These are phyloP conservation scores for Bimastos eiseni DNA, from an alignment of 2,888 invertebrate species.

Conservation along the genomic window DNA sequence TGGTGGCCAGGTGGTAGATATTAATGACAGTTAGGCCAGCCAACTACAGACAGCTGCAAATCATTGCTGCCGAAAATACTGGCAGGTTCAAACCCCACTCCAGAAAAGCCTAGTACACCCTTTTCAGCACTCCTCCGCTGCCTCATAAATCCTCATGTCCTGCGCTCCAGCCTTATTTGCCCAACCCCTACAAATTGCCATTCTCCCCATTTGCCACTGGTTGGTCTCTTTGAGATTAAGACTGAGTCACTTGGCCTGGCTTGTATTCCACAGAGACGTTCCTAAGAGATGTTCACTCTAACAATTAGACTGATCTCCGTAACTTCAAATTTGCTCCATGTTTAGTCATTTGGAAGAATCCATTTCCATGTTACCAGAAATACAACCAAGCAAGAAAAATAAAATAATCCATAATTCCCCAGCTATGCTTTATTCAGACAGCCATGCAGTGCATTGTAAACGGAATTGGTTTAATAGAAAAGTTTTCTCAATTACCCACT, in stretches of 20 bases:
- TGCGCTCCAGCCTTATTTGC: constrained; percentile 4
- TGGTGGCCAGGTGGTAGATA: constrained; percentile 3
- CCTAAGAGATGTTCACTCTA: not conserved
- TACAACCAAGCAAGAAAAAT: not conserved
- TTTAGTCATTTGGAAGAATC: not conserved
- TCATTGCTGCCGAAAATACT: constrained; percentile 14
- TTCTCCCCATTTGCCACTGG: not conserved
- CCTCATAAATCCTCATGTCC: not conserved
- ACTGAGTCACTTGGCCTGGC: not conserved
- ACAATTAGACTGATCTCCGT: not conserved
- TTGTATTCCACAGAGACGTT: not conserved
- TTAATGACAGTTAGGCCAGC: not conserved
- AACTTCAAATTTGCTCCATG: not conserved
- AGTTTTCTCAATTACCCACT: not conserved
- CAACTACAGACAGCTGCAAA: constrained; percentile 14
- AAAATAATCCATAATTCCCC: not conserved
- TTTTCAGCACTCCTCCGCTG: not conserved
- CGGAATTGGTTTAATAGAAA: not conserved
- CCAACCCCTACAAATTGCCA: constrained; percentile 10
- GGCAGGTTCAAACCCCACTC: not conserved
- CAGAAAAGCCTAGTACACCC: constrained; percentile 6
- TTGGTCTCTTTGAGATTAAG: not conserved
- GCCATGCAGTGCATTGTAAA: not conserved
- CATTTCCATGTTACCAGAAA: not conserved
- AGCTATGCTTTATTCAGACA: not conserved